Evolutionary conservation across 2,113 vertebrate genomes (phyloP).

Genomic region (Hucho hucho): DNA sequence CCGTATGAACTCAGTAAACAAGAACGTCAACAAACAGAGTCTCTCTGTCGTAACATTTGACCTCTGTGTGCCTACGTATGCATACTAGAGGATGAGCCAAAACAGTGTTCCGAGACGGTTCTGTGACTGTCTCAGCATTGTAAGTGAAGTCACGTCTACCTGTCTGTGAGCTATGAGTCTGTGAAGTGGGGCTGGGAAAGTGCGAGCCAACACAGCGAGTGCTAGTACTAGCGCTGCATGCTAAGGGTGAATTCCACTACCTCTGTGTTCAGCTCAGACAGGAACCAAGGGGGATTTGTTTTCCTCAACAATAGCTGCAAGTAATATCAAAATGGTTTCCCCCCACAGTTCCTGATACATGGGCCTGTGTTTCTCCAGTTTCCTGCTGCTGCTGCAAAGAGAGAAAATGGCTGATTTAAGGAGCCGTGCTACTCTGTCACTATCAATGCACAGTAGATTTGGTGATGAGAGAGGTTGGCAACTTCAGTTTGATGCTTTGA

Average conservation of each 20-base stretch:
- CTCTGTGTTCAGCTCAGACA: slow-evolving; percentile 24
- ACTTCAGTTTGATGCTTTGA: slow-evolving; percentile 28
- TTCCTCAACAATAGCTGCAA: slow-evolving; percentile 48
- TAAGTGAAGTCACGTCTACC: slow-evolving; percentile 55
- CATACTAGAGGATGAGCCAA: slow-evolving; percentile 9
- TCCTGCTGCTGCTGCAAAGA: slow-evolving; percentile 49
- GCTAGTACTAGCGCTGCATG: slow-evolving; percentile 30
- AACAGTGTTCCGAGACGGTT: background rate
- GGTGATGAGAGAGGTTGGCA: slow-evolving; percentile 16
- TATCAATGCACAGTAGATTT: slow-evolving; percentile 41
- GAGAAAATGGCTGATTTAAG: slow-evolving; percentile 26
- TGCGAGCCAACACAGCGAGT: slow-evolving; percentile 24
- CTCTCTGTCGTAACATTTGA: background rate
- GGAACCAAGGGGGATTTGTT: slow-evolving; percentile 44
- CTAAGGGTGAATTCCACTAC: slow-evolving; percentile 46
- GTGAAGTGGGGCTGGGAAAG: slow-evolving; percentile 48
- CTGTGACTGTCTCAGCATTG: slow-evolving; percentile 33
- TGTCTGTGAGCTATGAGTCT: slow-evolving; percentile 47
- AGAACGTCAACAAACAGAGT: background rate
- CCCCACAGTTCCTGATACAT: slow-evolving; percentile 42
- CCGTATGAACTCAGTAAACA: background rate
- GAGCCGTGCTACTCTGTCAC: slow-evolving; percentile 44
- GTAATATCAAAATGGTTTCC: slow-evolving; percentile 35
- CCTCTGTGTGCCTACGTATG: background rate
- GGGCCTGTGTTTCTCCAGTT: slow-evolving; percentile 37